phyloP scores from a whole-genome alignment of 1,140 invertebrate genomes.

The Drosophila biarmipes region DNA sequence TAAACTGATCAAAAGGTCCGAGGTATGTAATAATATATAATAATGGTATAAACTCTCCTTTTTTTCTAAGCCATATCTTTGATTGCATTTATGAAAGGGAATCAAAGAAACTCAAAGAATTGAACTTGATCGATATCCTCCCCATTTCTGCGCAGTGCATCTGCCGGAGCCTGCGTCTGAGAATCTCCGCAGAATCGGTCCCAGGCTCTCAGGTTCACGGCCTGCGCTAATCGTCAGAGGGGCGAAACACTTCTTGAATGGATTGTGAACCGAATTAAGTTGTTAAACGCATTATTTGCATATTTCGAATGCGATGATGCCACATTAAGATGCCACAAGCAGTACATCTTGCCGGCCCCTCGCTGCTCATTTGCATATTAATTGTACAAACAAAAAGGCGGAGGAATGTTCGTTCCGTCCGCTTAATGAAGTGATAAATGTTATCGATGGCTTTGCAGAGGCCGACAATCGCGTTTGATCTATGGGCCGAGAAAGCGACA shows the following conservation, averaged over 20 bases:
- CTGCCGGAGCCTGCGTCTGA: slow-evolving; percentile 2
- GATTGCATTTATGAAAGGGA: no score
- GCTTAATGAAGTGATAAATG: slow-evolving; percentile 79
- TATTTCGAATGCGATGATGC: slow-evolving; percentile 70
- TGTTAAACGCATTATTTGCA: slow-evolving; percentile 84
- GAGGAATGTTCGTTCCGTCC: slow-evolving; percentile 28
- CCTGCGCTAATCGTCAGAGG: slow-evolving; percentile 71
- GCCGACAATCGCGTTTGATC: slow-evolving; percentile 45
- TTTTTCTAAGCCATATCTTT: no score
- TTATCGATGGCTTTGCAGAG: slow-evolving; percentile 46
- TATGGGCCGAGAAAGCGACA: slow-evolving; percentile 22
- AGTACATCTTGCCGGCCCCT: slow-evolving; percentile 16
- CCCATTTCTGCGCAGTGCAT: slow-evolving; percentile 3
- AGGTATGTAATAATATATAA: no score
- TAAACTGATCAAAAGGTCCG: no score
- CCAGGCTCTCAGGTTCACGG: slow-evolving; percentile 60
- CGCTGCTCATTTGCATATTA: slow-evolving; percentile 78
- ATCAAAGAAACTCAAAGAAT: background rate
- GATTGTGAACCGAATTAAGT: slow-evolving; percentile 72
- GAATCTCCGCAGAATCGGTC: slow-evolving; percentile 29
- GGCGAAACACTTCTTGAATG: slow-evolving; percentile 37
- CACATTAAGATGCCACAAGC: slow-evolving; percentile 68
- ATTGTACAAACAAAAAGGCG: slow-evolving; percentile 76
- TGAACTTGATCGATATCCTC: no score
- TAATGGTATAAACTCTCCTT: no score